Evolutionary conservation across 2,797 vertebrate species (phyloP).

Genomic region (Enteromius thamalakanensis): DNA sequence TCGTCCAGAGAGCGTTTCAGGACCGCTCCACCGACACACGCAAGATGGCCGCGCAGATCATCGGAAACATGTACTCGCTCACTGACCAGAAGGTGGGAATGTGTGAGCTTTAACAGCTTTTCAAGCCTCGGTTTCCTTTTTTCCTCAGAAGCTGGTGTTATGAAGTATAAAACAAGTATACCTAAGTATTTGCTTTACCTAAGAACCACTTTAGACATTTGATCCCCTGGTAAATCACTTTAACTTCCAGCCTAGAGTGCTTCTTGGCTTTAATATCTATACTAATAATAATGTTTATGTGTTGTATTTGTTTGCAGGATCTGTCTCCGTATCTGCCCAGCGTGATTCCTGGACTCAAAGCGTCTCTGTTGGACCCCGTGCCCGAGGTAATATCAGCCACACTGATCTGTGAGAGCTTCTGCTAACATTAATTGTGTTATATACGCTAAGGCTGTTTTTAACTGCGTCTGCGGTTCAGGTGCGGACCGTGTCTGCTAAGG

Average conservation of each 20-base stretch:
- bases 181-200: too few species aligned
- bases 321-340: constrained; percentile 96
- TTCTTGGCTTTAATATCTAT: not conserved
- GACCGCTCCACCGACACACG: constrained; percentile 97
- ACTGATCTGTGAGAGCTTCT: not conserved
- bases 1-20: constrained; percentile 97
- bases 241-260: not conserved
- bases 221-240: not conserved
- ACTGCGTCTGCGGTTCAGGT: constrained; percentile 76
- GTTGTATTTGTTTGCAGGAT: constrained; percentile 76
- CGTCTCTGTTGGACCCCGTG: constrained; percentile 94
- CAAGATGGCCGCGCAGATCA: constrained; percentile 99
- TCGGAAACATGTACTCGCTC: constrained; percentile 99
- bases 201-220: not conserved
- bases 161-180: too few species aligned
- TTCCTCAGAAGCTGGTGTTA: not conserved
- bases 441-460: not conserved
- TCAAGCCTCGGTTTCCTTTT: not conserved
- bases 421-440: not conserved
- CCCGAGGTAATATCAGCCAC: constrained; percentile 84
- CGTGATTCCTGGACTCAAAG: constrained; percentile 94
- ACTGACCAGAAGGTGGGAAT: constrained; percentile 94
- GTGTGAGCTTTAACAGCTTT: not conserved
- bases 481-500: constrained; percentile 96
- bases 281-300: not conserved